Conservation (phyloP, 2,113 vertebrate species). For the Thunnus maccoyii region DNA sequence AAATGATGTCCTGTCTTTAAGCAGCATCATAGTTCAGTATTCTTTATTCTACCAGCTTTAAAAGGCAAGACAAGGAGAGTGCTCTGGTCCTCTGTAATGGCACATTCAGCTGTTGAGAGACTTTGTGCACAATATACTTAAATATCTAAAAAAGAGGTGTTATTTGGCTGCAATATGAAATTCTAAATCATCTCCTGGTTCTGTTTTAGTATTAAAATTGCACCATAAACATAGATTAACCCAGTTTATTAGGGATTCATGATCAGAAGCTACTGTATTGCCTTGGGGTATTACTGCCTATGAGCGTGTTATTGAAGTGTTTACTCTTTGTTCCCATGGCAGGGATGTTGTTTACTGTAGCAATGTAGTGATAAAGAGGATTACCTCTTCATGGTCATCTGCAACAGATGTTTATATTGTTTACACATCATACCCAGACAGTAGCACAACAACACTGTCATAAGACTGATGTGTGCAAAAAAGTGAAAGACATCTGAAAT, state of each 20-base stretch:
- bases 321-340: conserved; percentile 10
- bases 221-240: conserved; percentile 16
- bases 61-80: background rate
- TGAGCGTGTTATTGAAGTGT: background rate
- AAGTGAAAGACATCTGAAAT: background rate
- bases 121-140: too few species aligned
- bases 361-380: conserved; percentile 36
- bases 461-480: background rate
- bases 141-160: background rate
- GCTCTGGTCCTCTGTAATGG: background rate
- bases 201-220: background rate
- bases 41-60: background rate
- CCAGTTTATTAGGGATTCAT: background rate
- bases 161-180: background rate
- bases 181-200: background rate
- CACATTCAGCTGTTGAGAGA: too few species aligned
- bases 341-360: conserved; percentile 29
- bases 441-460: background rate
- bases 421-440: background rate
- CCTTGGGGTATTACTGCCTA: background rate
- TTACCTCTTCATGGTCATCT: conserved; percentile 21
- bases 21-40: too few species aligned
- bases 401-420: conserved; percentile 55
- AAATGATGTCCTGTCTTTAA: too few species aligned
- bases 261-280: background rate